Evolutionary conservation across 2,888 invertebrate genomes (phyloP), one percentile per base, ranked within the genome.

Genomic region (Cactoblastis cactorum): DNA sequence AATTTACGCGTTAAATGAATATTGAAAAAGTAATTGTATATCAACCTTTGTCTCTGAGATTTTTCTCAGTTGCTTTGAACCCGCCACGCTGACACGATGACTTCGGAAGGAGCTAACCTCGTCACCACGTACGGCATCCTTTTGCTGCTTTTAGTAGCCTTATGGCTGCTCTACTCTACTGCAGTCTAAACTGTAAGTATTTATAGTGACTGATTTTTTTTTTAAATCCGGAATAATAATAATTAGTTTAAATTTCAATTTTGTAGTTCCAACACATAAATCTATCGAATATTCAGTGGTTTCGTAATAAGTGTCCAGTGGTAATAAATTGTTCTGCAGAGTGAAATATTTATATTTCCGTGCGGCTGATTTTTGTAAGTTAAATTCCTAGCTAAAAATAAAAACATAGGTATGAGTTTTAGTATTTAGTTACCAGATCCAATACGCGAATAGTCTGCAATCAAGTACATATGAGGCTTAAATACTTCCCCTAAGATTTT

Each of bases 91-190:
- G 62, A 61, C 54, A 82, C 76, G 70, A 72, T 84, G 70, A 71
- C 67, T 54, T 76, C 83, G 54, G 94, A 94, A 76, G 92, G 93
- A 52, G 86, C 87, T 48, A 94, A 92, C 69, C 84, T 94, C 59
- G 85, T 93, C 57, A 92, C 92, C 49, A 94, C 94, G 46, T 94
- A 94, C 73, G 80, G 91, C 69, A 93, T 94, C 64, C 82, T 94
- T 56, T 86, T 93, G 50, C 71, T 92, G 37, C 80, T 94, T 32
- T 80, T 94, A 41, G 79, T 93, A 38, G 88, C 92, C 3, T 78
- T 94, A 45, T 94, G 93, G 92, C 74, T 93, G 49, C 77, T 94
- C 28, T 94, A 94, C 64, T 92, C 93, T 1, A 24, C 41, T 2
- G 92, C 92, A 38, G 80, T 93, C 59, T 87, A 86, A 77, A 43